Evolutionary conservation across 1,140 invertebrate species (phyloP), one percentile per base, ranked within the genome.

Genomic region (Bathynomus jamesi): DNA sequence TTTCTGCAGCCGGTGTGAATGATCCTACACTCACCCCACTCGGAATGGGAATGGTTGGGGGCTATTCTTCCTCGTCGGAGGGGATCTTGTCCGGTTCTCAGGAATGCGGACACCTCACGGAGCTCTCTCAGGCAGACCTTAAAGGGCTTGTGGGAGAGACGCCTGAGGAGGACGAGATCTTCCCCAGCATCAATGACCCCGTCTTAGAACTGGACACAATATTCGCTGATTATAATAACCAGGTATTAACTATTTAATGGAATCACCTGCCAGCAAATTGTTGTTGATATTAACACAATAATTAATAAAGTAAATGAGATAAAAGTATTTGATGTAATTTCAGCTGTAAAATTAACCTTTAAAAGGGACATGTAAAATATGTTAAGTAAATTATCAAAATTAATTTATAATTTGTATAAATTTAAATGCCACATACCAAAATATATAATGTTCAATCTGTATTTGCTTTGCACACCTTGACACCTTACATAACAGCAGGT

Each of bases 121-220:
- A 89, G 78, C 80, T 89, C 63, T 87, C 87, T 31, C 87, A 89
- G 78, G 87, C 87, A 17, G 88, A 89, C 81, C 83, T 89, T 61
- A 86, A 86, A 67, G 87, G 85, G 74, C 84, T 89, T 72, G 86
- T 87, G 28, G 83, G 86, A 3, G 84, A 86, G 4, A 81, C 87
- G 28, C 83, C 83, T 17, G 87, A 88, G 75, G 86, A 88, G 17
- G 88, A 89, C 69, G 89, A 89, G 76, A 87, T 90, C 66, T 86
- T 90, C 68, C 88, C 89, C 76, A 88, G 89, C 76, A 82, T 90
- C 11, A 87, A 85, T 3, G 88, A 89, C 71, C 86, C 87, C 3
- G 86, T 85, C 4, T 89, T 89, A 78, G 83, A 84, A 75, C 77
- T 85, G 29, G 84, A 85, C 31, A 80, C 83, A 70, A 84, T 85